Conservation (phyloP, 2,888 invertebrate genomes). For the Andricus curvator region DNA sequence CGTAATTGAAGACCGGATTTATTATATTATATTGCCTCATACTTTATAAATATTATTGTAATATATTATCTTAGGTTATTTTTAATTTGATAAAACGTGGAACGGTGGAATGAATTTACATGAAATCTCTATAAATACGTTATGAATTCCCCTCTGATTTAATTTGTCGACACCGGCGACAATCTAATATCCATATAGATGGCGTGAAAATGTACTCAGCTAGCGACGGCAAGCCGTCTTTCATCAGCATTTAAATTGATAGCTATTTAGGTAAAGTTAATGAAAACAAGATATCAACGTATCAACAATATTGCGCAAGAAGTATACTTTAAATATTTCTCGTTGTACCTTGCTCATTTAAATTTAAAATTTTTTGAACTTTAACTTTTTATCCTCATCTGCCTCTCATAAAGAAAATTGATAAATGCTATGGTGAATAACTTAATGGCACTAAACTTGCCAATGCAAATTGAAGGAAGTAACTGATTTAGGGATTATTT, state of each 20-base stretch:
- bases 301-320: constrained; percentile 36
- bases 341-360: constrained; percentile 18
- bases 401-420: background rate
- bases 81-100: background rate
- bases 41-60: background rate
- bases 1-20: background rate
- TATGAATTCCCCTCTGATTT: constrained; percentile 68
- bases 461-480: background rate
- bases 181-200: constrained; percentile 66
- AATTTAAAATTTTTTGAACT: background rate
- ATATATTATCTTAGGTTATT: background rate
- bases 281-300: constrained; percentile 53
- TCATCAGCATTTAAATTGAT: constrained; percentile 68
- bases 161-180: constrained; percentile 62
- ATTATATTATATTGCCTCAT: background rate
- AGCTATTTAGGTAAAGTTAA: constrained; percentile 60
- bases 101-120: constrained; percentile 61
- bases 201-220: constrained; percentile 62
- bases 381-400: background rate
- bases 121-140: constrained; percentile 69
- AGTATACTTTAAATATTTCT: constrained; percentile 43
- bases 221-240: constrained; percentile 56
- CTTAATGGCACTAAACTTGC: background rate
- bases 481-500: background rate
- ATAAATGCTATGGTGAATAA: background rate